Evolutionary conservation across 2,888 invertebrate species (phyloP).

Genomic region (Conchocele bisecta): DNA sequence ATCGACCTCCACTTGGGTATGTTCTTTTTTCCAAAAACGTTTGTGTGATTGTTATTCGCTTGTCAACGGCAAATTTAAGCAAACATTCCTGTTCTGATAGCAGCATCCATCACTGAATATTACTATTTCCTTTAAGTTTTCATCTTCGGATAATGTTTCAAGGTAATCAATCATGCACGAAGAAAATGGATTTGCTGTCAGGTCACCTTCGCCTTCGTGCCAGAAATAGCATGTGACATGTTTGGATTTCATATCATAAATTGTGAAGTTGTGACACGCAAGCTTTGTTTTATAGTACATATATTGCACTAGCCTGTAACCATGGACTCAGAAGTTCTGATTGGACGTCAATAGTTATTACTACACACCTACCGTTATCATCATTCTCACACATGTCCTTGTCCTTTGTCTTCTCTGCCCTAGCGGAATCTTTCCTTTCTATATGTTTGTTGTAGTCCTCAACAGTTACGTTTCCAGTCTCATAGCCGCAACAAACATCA

Average conservation of each 20-base stretch:
- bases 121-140: conserved; percentile 17
- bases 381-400: conserved; percentile 24
- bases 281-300: conserved; percentile 58
- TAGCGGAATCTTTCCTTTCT: conserved; percentile 29
- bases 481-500: conserved; percentile 43
- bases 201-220: conserved; percentile 55
- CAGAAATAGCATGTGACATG: conserved; percentile 50
- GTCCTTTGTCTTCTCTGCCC: conserved; percentile 37
- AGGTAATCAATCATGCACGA: conserved; percentile 36
- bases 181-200: conserved; percentile 31
- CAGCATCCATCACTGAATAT: conserved; percentile 56
- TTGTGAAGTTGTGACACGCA: conserved; percentile 49
- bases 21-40: conserved; percentile 49
- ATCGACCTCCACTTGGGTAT: conserved; percentile 57
- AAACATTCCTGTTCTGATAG: conserved; percentile 55
- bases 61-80: conserved; percentile 19
- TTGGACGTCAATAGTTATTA: conserved; percentile 53
- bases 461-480: conserved; percentile 40
- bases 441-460: conserved; percentile 45
- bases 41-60: conserved; percentile 37
- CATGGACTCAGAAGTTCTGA: conserved; percentile 49
- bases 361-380: conserved; percentile 22
- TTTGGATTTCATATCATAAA: conserved; percentile 28
- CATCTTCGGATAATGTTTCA: not conserved
- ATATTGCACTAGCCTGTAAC: conserved; percentile 43